Base-by-base conservation (phyloP, 2,113 vertebrate species). In the Hippopotamus amphibius region DNA sequence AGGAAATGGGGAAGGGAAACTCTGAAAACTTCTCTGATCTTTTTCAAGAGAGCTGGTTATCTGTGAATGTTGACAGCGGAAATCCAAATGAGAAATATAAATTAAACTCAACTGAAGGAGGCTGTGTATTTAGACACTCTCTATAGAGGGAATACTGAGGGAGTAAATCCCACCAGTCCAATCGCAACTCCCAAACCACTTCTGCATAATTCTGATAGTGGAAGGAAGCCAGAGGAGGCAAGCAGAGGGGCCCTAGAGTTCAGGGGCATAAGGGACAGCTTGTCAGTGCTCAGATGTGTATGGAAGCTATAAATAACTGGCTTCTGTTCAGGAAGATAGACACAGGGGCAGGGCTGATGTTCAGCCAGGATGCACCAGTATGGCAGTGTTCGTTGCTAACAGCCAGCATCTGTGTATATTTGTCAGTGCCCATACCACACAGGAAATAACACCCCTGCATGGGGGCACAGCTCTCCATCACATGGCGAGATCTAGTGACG, bases 11-110 rank as follows among this genome's bases (percentile, higher is more conserved):
- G 50, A 74, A 41, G 7, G n/a, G 11, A 48, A 92, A 57, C 48
- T 69, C 28, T 81, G 53, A 97, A 92, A 83, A 81, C 8, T 6
- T 93, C 86, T 50, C 21, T 33, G 37, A 50, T 90, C 55, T 80
- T 85, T 57, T 66, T 85, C 33, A 76, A 72, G 41, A 88, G 46
- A 88, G 41, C 6, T 24, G n/a, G 22, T 59, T 53, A 68, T 53
- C 37, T 59, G n/a, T 71, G 48, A 88, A 21, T 0, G 0, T 8
- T 82, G 82, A 59, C 41, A 96, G 21, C 5, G 12, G 61, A 61
- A 97, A 76, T 88, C 41, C 80, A 93, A 90, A 83, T 24, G 17
- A 88, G 26, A 90, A 50, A 76, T 26, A 41, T 26, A 41, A 80
- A 68, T 77, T 43, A 66, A 76, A 65, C 30, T 93, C 37, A 65